These are phyloP conservation scores for Chlamydotis undulata DNA, from an alignment of 2,113 vertebrate species.

Conservation along the genomic window DNA sequence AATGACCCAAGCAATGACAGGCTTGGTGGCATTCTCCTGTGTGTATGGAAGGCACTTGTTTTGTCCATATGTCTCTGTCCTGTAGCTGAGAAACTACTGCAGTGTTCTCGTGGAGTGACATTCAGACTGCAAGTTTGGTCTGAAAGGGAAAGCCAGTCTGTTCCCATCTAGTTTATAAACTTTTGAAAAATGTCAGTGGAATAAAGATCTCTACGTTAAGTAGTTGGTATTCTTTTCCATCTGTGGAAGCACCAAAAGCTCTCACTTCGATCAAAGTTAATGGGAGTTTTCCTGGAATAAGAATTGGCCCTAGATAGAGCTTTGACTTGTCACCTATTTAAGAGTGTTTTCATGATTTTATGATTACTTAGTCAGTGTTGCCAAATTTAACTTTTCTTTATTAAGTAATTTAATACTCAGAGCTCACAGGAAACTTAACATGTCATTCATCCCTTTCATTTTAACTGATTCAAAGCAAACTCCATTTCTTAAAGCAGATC, in stretches of 20 bases:
- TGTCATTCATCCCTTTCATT: conserved; percentile 43
- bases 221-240: not conserved
- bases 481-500: conserved; percentile 25
- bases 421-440: conserved; percentile 34
- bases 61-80: conserved; percentile 47
- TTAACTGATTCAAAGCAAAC: conserved; percentile 53
- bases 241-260: conserved; percentile 1
- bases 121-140: not conserved
- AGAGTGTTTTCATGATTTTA: conserved; percentile 49
- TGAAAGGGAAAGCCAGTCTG: conserved; percentile 20
- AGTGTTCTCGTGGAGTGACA: not conserved
- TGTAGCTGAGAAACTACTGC: conserved; percentile 3
- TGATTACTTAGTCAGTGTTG: conserved; percentile 15
- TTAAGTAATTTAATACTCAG: conserved; percentile 60
- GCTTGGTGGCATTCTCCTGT: conserved; percentile 43
- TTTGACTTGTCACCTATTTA: conserved; percentile 44
- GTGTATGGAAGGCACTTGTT: conserved; percentile 19
- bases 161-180: conserved; percentile 19
- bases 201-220: not conserved
- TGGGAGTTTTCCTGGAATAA: conserved; percentile 9
- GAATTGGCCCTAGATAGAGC: not conserved
- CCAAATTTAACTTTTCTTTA: conserved; percentile 52
- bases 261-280: not conserved
- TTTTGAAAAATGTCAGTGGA: conserved; percentile 21
- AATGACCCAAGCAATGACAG: conserved; percentile 60